Conservation (phyloP, 2,113 vertebrate genomes). For the Lontra canadensis region DNA sequence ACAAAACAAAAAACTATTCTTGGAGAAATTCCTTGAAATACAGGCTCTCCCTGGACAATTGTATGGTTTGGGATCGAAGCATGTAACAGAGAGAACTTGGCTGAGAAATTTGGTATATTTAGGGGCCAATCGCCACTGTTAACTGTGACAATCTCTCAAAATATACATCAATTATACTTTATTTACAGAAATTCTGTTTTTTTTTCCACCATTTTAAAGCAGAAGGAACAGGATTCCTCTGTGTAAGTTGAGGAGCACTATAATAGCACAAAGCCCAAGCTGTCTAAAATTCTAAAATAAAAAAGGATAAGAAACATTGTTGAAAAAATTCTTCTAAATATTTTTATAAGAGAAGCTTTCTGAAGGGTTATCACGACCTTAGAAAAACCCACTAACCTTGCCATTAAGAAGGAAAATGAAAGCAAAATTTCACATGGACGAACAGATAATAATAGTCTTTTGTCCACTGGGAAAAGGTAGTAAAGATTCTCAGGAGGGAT, state of each 20-base stretch:
- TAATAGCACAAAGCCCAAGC: not conserved
- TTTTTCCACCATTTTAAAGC: not conserved
- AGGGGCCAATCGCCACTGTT: not conserved
- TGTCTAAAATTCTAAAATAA: constrained; percentile 12
- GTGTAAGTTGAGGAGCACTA: not conserved
- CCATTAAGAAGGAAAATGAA: not conserved
- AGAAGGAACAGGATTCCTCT: not conserved
- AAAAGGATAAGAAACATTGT: not conserved
- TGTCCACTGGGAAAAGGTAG: not conserved
- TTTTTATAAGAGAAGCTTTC: not conserved
- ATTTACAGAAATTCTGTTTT: not conserved
- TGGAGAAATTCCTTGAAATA: not conserved
- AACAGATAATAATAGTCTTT: not conserved
- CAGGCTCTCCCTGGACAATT: not conserved
- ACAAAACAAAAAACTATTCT: not conserved
- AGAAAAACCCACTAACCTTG: not conserved
- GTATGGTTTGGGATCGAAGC: not conserved
- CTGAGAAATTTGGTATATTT: not conserved
- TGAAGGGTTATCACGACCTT: not conserved
- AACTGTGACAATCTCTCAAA: not conserved
- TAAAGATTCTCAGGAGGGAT: not conserved
- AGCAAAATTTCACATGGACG: not conserved
- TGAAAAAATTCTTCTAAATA: not conserved
- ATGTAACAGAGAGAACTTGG: not conserved
- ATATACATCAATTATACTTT: not conserved